These are phyloP conservation scores for Dione juno DNA, from an alignment of 2,888 invertebrate species.

Conservation along the genomic window DNA sequence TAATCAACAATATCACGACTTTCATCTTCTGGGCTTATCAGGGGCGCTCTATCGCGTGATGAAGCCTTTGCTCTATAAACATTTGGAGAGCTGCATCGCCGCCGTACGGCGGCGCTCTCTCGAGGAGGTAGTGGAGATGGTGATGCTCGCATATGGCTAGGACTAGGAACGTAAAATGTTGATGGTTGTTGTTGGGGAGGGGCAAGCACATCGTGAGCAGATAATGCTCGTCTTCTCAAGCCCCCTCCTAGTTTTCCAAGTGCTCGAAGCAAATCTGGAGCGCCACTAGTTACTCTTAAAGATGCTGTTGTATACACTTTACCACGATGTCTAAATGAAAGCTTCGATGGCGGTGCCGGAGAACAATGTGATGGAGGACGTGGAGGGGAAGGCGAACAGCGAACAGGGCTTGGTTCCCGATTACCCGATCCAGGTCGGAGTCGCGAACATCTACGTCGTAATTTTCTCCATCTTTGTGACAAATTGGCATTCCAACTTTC, in stretches of 20 bases:
- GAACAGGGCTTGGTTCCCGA: slow-evolving; percentile 81
- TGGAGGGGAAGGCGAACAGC: slow-evolving; percentile 83
- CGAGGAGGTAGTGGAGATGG: slow-evolving; percentile 71
- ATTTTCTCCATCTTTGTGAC: slow-evolving; percentile 89
- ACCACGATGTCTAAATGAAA: slow-evolving; percentile 77
- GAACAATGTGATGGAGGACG: slow-evolving; percentile 78
- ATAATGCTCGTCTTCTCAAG: slow-evolving; percentile 86
- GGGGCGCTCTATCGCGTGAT: slow-evolving; percentile 64
- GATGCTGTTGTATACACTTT: slow-evolving; percentile 81
- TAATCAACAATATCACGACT: slow-evolving; percentile 73
- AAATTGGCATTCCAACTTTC: slow-evolving; percentile 89
- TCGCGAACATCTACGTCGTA: slow-evolving; percentile 87
- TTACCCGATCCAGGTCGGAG: slow-evolving; percentile 86
- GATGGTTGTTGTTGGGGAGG: slow-evolving; percentile 83
- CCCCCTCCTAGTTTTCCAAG: slow-evolving; percentile 88
- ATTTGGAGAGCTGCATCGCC: slow-evolving; percentile 78
- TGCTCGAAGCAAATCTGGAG: slow-evolving; percentile 87
- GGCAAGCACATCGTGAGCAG: slow-evolving; percentile 87
- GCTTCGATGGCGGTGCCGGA: slow-evolving; percentile 75
- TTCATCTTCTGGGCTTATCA: slow-evolving; percentile 71
- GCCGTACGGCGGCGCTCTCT: slow-evolving; percentile 67
- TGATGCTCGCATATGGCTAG: slow-evolving; percentile 75
- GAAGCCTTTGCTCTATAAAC: slow-evolving; percentile 70
- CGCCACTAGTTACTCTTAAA: slow-evolving; percentile 80
- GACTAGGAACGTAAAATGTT: slow-evolving; percentile 89